These are phyloP conservation scores for Amphiprion percula DNA, from an alignment of 2,113 vertebrate species.

Conservation along the genomic window DNA sequence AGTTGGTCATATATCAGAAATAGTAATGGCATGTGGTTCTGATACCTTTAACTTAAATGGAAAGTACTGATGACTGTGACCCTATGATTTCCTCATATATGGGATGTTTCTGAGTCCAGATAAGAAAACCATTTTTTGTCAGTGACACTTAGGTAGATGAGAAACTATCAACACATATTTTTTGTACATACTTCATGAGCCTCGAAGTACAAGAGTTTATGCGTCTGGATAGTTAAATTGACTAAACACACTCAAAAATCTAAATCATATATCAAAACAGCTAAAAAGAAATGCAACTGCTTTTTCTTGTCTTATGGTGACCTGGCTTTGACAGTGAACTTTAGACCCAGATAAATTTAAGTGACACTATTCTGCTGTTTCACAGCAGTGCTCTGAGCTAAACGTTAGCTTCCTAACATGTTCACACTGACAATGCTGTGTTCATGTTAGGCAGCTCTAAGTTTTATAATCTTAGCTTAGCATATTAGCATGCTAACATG, in stretches of 20 bases:
- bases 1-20: conserved; percentile 22
- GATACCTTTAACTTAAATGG: conserved; percentile 24
- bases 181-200: not conserved
- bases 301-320: too few species aligned
- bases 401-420: too few species aligned
- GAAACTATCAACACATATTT: not conserved
- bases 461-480: too few species aligned
- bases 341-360: too few species aligned
- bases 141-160: not conserved
- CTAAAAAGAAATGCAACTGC: too few species aligned
- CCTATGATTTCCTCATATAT: conserved; percentile 8
- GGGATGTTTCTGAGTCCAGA: conserved; percentile 2
- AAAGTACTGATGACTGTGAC: not conserved
- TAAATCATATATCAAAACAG: not conserved
- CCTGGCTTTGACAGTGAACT: too few species aligned
- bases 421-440: too few species aligned
- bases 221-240: not conserved
- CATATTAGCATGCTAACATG: too few species aligned
- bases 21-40: conserved; percentile 41
- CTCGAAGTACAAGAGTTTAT: not conserved
- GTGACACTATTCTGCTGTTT: too few species aligned
- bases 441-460: too few species aligned
- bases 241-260: not conserved
- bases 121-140: not conserved
- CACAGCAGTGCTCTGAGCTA: too few species aligned